A percentile compares a stretch with the other conserved stretches of the same genome.
Evolutionary conservation across 2,888 invertebrate genomes (phyloP).

Genomic region (Phaedon cochleariae): DNA sequence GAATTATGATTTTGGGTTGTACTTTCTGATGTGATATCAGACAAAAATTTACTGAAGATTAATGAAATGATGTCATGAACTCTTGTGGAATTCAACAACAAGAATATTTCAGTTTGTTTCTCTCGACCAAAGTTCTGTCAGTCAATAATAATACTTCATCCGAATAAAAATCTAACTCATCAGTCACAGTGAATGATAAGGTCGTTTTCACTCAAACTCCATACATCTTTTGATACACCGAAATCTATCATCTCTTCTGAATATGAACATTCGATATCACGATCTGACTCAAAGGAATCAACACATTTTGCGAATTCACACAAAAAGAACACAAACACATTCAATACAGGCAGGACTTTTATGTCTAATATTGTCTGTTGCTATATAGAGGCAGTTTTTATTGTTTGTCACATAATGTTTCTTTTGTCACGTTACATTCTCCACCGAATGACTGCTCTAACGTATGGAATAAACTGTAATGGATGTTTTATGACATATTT

Average conservation of each 20-base stretch:
- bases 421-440: conserved; percentile 26
- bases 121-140: no score
- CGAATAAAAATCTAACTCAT: no score
- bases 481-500: conserved; percentile 18
- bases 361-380: conserved; percentile 23
- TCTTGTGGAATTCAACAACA: no score
- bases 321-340: conserved; percentile 19
- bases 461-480: conserved; percentile 11
- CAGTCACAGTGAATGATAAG: not conserved
- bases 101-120: no score
- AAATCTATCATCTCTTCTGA: not conserved
- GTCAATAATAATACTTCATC: no score
- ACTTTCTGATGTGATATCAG: no score
- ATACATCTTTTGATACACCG: not conserved
- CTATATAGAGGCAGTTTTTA: conserved; percentile 26
- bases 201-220: not conserved
- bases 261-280: not conserved
- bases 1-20: no score
- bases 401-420: conserved; percentile 27
- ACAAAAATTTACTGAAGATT: no score
- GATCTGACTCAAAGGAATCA: not conserved
- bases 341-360: conserved; percentile 18
- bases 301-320: not conserved
- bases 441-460: conserved; percentile 24
- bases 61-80: no score